phyloP scores from a whole-genome alignment of 2,797 vertebrate genomes.

The Nothura maculosa region DNA sequence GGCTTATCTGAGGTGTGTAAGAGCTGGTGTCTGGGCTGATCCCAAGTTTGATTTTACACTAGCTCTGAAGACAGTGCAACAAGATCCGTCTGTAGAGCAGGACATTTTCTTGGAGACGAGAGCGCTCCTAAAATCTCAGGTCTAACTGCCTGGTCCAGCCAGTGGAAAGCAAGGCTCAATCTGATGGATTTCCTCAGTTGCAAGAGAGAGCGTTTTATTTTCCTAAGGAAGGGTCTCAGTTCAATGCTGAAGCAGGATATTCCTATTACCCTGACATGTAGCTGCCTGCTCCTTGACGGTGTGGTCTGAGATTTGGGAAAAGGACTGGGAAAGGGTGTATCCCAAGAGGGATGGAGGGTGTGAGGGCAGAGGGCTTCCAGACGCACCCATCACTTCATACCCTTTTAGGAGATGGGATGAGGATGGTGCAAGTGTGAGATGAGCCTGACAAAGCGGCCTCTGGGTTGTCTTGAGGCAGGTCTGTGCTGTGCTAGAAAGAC shows the following conservation, averaged over 20 bases:
- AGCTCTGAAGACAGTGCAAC: accelerated
- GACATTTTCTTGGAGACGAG: not conserved
- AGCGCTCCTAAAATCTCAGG: accelerated
- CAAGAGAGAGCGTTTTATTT: not conserved
- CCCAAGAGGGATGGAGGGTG: not conserved
- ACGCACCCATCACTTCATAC: accelerated
- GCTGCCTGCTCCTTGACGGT: not conserved
- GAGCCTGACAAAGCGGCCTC: accelerated
- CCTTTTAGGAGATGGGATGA: not conserved
- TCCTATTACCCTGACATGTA: not conserved
- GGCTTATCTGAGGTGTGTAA: not conserved
- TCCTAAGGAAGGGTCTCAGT: accelerated
- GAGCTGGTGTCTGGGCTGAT: not conserved
- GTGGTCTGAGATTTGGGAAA: not conserved
- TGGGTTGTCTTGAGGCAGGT: accelerated
- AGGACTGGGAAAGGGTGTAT: accelerated
- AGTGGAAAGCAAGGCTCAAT: not conserved
- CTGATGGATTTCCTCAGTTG: accelerated
- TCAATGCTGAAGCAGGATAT: not conserved
- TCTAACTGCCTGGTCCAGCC: accelerated
- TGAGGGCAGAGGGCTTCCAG: not conserved
- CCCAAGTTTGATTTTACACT: not conserved
- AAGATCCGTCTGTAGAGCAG: not conserved
- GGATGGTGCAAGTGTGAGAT: accelerated
- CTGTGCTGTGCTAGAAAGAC: accelerated